Base-by-base conservation (phyloP, 2,888 invertebrate genomes). In the Tricholauxania praeusta region DNA sequence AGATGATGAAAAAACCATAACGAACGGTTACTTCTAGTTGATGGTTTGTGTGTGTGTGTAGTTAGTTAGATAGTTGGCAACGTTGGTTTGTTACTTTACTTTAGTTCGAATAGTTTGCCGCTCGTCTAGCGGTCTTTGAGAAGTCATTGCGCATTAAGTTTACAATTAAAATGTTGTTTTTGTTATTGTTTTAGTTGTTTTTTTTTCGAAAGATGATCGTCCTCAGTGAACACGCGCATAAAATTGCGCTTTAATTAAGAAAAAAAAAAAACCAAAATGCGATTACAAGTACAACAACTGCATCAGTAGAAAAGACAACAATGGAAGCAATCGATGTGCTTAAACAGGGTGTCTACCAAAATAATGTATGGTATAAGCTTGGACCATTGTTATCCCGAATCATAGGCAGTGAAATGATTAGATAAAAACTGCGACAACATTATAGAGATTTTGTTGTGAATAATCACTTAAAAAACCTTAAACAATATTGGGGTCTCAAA, bases 181-280 rank as follows among this genome's bases (percentile, higher is more conserved):
- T 57, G 71, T 64, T 71, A 55, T 48, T 71, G 69, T 22, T 69
- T 57, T 48, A 75, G 76, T 75, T 80, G 72, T 75, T 76, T 53
- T 52, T 15, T 52, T 71, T 47, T 57, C 32, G 17, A 52, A 66
- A 63, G 68, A 57, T 73, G 80, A 81, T 80, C 83, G 81, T 83
- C 82, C 80, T 82, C 84, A 83, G 72, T 84, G 84, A 83, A 84
- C 79, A 82, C 82, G 83, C 82, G 84, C 83, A 83, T 83, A 84
- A 84, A 82, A 81, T 82, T 80, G 72, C 76, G 80, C 79, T 81
- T 78, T 83, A 84, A 83, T 83, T 83, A 83, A 74, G 72, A 72
- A 70, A 55, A 28, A 28, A 28, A 28, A 22, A 28, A 52, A 62
- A 57, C 63, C 62, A 68, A 62, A 17, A 60, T 48, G 12, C 22